Evolutionary conservation across 2,113 vertebrate species (phyloP).

Genomic region (Crotalus helleri): DNA sequence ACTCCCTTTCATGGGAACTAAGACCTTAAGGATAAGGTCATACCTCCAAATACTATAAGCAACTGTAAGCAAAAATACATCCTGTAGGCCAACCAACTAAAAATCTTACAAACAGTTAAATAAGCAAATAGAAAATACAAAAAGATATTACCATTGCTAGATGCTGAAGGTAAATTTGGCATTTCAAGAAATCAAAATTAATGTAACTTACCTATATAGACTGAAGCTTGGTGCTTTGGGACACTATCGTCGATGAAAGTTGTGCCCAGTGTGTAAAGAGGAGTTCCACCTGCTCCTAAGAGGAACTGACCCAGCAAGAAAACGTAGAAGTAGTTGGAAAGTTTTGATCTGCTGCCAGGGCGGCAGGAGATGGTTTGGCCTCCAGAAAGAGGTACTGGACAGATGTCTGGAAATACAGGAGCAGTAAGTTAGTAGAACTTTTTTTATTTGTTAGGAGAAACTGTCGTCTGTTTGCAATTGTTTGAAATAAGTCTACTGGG

Average conservation of each 20-base stretch:
- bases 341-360: constrained; percentile 40
- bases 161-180: not conserved
- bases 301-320: constrained; percentile 77
- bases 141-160: not conserved
- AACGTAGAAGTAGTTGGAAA: constrained; percentile 69
- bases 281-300: constrained; percentile 76
- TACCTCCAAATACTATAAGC: not conserved
- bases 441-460: not conserved
- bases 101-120: not conserved
- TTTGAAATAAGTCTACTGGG: not conserved
- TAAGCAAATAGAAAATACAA: not conserved
- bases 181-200: not conserved
- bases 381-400: constrained; percentile 37
- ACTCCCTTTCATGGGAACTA: not conserved
- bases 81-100: not conserved
- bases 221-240: constrained; percentile 73
- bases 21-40: not conserved
- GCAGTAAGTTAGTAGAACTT: not conserved
- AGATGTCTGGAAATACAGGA: constrained; percentile 63
- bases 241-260: constrained; percentile 79
- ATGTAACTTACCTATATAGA: constrained; percentile 76
- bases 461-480: not conserved
- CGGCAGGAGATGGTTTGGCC: constrained; percentile 41
- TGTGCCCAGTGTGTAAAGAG: constrained; percentile 76
- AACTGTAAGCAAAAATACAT: not conserved